Percentiles rank a stretch among this genome's conserved stretches.
Conservation (phyloP, 2,797 vertebrate genomes). For the Sebastes oblongus region DNA sequence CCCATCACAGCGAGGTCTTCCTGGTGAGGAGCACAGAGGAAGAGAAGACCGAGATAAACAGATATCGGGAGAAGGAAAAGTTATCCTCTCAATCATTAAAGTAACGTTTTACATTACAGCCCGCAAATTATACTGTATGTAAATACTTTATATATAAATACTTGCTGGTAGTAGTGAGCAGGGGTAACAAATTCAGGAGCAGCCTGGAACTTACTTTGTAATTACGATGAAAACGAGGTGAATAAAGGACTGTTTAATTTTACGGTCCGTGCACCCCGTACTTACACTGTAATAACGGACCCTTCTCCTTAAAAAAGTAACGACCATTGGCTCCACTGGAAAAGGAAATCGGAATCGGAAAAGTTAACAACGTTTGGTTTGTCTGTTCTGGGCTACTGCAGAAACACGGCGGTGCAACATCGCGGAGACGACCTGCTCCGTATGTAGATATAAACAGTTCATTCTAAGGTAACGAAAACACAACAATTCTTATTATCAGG, state of each 20-base stretch:
- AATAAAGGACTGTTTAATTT: neutral
- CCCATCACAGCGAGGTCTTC: conserved; percentile 40
- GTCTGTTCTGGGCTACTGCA: too few relatives aligned
- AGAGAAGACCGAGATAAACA: neutral
- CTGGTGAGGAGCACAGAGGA: neutral
- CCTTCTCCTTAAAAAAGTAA: neutral
- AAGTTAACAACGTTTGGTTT: too few relatives aligned
- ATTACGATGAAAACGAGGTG: neutral
- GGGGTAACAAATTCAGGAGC: neutral
- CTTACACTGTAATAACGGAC: neutral
- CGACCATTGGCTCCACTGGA: too few relatives aligned
- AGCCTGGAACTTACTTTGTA: neutral
- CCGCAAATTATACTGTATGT: neutral
- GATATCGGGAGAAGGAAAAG: neutral
- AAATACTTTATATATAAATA: neutral
- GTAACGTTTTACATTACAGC: neutral
- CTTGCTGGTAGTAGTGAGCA: neutral
- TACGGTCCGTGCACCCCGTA: neutral
- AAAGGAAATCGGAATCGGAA: too few relatives aligned
- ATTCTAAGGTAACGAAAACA: too few relatives aligned
- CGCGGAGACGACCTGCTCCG: too few relatives aligned
- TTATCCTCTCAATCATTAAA: neutral
- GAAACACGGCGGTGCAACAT: too few relatives aligned
- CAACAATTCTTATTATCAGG: too few relatives aligned
- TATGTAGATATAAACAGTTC: too few relatives aligned